Conservation (phyloP, 2,797 vertebrate species). For the Sebastes nivosus region DNA sequence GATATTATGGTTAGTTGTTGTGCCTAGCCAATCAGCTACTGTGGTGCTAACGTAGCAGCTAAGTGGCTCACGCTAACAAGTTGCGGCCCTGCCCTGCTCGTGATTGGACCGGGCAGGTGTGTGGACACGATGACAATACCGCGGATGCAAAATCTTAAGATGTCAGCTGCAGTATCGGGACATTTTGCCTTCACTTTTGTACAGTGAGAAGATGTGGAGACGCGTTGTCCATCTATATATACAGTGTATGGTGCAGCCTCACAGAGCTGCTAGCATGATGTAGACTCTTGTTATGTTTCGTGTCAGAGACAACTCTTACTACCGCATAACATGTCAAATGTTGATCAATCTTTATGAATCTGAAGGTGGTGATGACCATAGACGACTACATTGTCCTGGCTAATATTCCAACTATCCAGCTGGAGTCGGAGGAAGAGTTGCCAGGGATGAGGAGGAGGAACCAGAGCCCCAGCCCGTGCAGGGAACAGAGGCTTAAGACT, state of each 20-base stretch:
- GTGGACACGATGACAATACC: too few relatives aligned
- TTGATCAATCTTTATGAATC: constrained; percentile 16
- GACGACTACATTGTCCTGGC: constrained; percentile 92
- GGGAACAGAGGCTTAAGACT: constrained; percentile 86
- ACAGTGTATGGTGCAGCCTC: not conserved
- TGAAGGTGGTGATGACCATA: constrained; percentile 83
- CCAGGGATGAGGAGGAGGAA: constrained; percentile 68
- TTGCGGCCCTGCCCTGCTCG: too few relatives aligned
- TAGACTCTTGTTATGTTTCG: not conserved
- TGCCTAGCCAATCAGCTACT: too few relatives aligned
- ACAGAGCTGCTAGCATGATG: not conserved
- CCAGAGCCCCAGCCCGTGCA: constrained; percentile 89
- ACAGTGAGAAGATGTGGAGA: too few relatives aligned
- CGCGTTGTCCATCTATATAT: too few relatives aligned
- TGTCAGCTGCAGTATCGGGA: too few relatives aligned
- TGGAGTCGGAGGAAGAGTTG: constrained; percentile 81
- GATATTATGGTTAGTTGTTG: too few relatives aligned
- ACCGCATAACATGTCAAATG: not conserved
- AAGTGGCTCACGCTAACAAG: too few relatives aligned
- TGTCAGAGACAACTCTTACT: not conserved
- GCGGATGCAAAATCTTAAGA: too few relatives aligned
- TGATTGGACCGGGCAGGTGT: rapidly evolving
- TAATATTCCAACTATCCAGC: constrained; percentile 87
- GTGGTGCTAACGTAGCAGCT: too few relatives aligned
- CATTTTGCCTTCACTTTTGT: too few relatives aligned